A percentile compares a stretch with the other conserved stretches of the same genome.
phyloP scores from a whole-genome alignment of 2,113 vertebrate genomes.

The Pseudonaja textilis region DNA sequence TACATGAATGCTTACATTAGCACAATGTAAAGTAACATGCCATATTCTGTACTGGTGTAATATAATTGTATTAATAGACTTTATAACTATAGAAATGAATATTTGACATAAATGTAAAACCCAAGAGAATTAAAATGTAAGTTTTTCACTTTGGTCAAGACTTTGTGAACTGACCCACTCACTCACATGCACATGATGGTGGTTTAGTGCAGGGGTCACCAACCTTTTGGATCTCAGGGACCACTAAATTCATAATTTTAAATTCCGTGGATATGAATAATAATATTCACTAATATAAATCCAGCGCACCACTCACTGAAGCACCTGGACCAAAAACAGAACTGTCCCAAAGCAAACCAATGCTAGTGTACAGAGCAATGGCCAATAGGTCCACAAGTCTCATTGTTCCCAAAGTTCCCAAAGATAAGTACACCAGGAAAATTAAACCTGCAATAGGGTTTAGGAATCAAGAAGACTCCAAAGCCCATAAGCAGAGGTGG shows the following conservation, averaged over 20 bases:
- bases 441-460: background rate
- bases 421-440: background rate
- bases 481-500: background rate
- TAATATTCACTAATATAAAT: too few relatives aligned
- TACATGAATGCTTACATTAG: background rate
- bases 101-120: background rate
- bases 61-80: background rate
- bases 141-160: background rate
- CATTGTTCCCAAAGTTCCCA: background rate
- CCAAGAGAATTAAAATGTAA: background rate
- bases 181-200: background rate
- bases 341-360: background rate
- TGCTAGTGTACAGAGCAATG: background rate
- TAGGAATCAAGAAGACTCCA: background rate
- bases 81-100: background rate
- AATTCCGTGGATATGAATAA: too few relatives aligned
- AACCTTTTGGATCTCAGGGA: too few relatives aligned
- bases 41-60: background rate
- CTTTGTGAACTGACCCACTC: background rate
- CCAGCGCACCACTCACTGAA: too few relatives aligned
- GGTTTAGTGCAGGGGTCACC: background rate
- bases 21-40: background rate
- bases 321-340: background rate
- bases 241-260: too few relatives aligned
- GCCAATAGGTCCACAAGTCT: background rate